These are phyloP conservation scores for Notiomystis cincta DNA, from an alignment of 2,113 vertebrate species.

Conservation along the genomic window DNA sequence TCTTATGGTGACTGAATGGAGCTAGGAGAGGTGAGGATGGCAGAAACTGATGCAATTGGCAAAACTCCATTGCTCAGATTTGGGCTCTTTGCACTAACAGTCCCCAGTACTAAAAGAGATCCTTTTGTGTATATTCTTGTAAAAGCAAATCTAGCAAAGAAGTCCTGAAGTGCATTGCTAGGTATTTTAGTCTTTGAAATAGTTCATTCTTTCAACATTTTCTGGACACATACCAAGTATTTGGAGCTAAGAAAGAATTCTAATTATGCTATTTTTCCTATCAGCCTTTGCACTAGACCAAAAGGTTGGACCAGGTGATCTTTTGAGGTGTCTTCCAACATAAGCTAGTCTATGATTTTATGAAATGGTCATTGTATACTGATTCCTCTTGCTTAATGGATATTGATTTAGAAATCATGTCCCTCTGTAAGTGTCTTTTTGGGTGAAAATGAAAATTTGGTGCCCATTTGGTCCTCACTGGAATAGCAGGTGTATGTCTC, in stretches of 20 bases:
- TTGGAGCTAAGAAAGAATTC: neutral
- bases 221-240: neutral
- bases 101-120: neutral
- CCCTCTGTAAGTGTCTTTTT: neutral
- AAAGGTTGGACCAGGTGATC: neutral
- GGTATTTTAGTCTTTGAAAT: neutral
- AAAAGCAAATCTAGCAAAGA: neutral
- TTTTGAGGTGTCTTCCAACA: neutral
- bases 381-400: neutral
- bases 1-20: neutral
- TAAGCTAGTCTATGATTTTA: neutral
- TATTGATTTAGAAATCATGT: neutral
- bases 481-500: neutral
- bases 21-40: neutral
- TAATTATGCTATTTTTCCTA: neutral
- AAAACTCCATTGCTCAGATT: neutral
- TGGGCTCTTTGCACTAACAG: neutral
- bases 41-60: neutral
- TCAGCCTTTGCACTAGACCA: neutral
- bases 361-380: neutral
- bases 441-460: neutral
- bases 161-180: neutral
- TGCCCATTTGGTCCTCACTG: neutral
- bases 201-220: neutral
- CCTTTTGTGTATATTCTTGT: neutral